Evolutionary conservation across 1,140 invertebrate species (phyloP), one percentile per base, ranked within the genome.

Genomic region (Sitobion miscanthi): DNA sequence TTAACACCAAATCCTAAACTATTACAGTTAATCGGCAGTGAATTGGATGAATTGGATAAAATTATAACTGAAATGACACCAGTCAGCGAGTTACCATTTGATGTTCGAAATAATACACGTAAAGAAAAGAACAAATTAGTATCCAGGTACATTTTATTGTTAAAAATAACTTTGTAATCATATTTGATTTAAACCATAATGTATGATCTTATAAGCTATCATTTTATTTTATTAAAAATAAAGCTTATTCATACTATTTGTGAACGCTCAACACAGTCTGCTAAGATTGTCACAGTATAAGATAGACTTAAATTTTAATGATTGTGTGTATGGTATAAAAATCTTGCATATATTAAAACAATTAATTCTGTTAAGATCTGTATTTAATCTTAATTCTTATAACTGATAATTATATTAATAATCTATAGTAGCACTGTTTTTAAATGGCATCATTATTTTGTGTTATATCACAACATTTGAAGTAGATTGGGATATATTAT

Each of bases 111-210:
- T 7, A 99, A 98, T 95, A 98, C 98, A 17, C 96, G 98, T 45
- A 99, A 99, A 95, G 99, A 99, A 95, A 99, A 99, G 95, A 99
- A 99, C 95, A 99, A 99, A 96, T 96, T 99, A 47, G 99, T 99
- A 14, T 99, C 99, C 0, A 97, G 96, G 96, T 96, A 95, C 23
- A n/a, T 89, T 77, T 52, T 57, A 23, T 88, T 52, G 4, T 87
- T 49, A 87, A 30, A 85, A 49, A 87, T n/a, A 86, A 47, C 7
- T 30, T 83, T 85, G 45, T 25, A 14, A 57, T 85, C 35, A 93
- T 45, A 86, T 49, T 49, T 49, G 11, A 49, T 52, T 52, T 52
- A 85, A 42, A 35, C 35, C n/a, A 77, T 86, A 47, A 86, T 21
- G 30, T 30, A 62, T 30, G 30, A 30, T 8, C 57, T 62, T 42